Percentiles rank a stretch among this genome's conserved stretches.
Conservation (phyloP, 23 tunicate species). For the Ciona savignyi region DNA sequence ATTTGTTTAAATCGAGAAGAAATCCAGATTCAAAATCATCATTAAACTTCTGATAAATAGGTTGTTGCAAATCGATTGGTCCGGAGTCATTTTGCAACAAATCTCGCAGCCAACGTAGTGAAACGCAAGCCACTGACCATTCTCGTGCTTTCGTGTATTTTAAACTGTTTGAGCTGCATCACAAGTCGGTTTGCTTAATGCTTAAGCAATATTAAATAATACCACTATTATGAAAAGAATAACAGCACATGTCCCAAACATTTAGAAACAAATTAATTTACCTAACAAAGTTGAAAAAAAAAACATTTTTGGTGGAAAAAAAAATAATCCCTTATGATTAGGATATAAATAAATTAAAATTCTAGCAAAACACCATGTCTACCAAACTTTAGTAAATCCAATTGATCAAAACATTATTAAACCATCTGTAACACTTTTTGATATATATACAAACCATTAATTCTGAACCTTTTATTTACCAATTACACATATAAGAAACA, state of each 20-base stretch:
- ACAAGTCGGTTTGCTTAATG: too few relatives aligned
- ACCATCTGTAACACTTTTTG: too few relatives aligned
- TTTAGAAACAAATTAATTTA: too few relatives aligned
- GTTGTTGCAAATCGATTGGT: constrained; percentile 16
- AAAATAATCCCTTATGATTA: too few relatives aligned
- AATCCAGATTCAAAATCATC: constrained; percentile 29
- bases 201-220: too few relatives aligned
- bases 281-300: too few relatives aligned
- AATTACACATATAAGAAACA: background rate
- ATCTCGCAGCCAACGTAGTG: constrained; percentile 79
- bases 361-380: background rate
- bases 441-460: too few relatives aligned
- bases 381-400: background rate
- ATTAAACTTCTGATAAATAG: constrained; percentile 49
- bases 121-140: constrained; percentile 64
- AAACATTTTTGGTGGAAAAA: too few relatives aligned
- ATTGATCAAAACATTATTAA: too few relatives aligned
- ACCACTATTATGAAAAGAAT: too few relatives aligned
- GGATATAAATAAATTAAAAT: too few relatives aligned
- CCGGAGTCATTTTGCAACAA: constrained; percentile 36
- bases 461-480: background rate
- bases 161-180: constrained; percentile 25
- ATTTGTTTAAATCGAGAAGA: constrained; percentile 16
- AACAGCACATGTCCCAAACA: too few relatives aligned
- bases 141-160: constrained; percentile 69